Percentiles rank a stretch among this genome's conserved stretches.
phyloP scores from a whole-genome alignment of 2,113 vertebrate species.

The Channa argus region DNA sequence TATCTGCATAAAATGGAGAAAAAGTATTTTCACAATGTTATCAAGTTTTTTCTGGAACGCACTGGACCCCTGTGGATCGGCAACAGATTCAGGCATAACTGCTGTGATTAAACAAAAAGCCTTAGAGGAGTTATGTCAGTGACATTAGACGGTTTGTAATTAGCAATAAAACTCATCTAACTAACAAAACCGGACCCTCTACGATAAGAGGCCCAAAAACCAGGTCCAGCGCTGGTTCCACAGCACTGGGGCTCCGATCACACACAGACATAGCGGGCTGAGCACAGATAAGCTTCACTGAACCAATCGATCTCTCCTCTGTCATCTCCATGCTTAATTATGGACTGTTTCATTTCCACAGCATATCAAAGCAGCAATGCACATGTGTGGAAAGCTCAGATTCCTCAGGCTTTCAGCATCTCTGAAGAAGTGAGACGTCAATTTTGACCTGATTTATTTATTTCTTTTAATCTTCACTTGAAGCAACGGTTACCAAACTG shows the following conservation, averaged over 20 bases:
- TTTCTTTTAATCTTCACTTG: slow-evolving; percentile 15
- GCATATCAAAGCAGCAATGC: slow-evolving; percentile 13
- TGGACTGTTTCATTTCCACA: slow-evolving; percentile 59
- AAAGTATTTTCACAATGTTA: slow-evolving; percentile 11
- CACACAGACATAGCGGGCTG: slow-evolving; percentile 61
- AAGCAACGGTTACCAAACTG: slow-evolving; percentile 57
- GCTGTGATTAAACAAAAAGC: slow-evolving; percentile 27
- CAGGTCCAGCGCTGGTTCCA: slow-evolving; percentile 20
- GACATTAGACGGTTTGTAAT: slow-evolving; percentile 11
- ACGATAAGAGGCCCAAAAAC: slow-evolving; percentile 28
- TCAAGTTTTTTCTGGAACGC: slow-evolving; percentile 6
- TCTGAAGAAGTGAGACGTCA: slow-evolving; percentile 46
- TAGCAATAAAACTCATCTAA: slow-evolving; percentile 14
- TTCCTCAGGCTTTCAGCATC: slow-evolving; percentile 20
- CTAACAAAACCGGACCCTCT: not conserved
- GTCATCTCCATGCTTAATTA: slow-evolving; percentile 69
- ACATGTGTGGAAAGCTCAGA: slow-evolving; percentile 25
- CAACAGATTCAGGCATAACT: slow-evolving; percentile 32
- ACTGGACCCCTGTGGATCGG: slow-evolving; percentile 19
- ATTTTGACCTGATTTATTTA: slow-evolving; percentile 58
- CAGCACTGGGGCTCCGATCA: slow-evolving; percentile 38
- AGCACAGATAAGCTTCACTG: slow-evolving; percentile 73
- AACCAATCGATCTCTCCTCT: slow-evolving; percentile 64
- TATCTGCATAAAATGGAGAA: slow-evolving; percentile 7
- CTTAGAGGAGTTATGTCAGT: slow-evolving; percentile 9